Evolutionary conservation across 2,888 invertebrate species (phyloP).

Genomic region (Drosophila pseudotakahashii): DNA sequence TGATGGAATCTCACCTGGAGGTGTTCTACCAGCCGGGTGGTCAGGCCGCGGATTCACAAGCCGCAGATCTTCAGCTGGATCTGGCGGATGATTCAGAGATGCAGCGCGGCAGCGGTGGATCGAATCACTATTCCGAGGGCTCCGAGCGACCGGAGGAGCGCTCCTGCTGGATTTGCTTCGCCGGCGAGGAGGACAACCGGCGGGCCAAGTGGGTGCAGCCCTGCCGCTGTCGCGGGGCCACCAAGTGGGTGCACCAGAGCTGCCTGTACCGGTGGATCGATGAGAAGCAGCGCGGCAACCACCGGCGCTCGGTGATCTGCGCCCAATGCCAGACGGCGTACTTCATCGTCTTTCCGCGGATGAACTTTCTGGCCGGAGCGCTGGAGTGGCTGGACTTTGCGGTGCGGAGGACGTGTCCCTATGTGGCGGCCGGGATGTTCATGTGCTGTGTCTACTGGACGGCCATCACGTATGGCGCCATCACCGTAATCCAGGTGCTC

Average conservation of each 20-base stretch:
- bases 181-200: conserved; percentile 95
- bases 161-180: conserved; percentile 99
- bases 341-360: conserved; percentile 95
- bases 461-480: conserved; percentile 97
- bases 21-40: not conserved
- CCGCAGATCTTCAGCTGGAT: not conserved
- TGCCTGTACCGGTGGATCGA: conserved; percentile 99
- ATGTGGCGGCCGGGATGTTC: conserved; percentile 95
- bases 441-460: conserved; percentile 98
- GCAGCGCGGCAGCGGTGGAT: conserved; percentile 14
- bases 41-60: not conserved
- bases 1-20: not conserved
- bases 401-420: conserved; percentile 95
- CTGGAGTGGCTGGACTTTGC: conserved; percentile 94
- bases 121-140: not conserved
- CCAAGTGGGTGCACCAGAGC: conserved; percentile 98
- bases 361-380: conserved; percentile 87
- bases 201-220: conserved; percentile 96
- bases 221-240: conserved; percentile 96
- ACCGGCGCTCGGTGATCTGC: conserved; percentile 91
- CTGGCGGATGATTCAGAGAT: no score
- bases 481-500: conserved; percentile 94
- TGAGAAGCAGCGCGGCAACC: conserved; percentile 97
- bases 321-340: conserved; percentile 98
- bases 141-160: conserved; percentile 70